Base-by-base conservation (phyloP, 2,888 invertebrate species). In the Sphecodes monilicornis region DNA sequence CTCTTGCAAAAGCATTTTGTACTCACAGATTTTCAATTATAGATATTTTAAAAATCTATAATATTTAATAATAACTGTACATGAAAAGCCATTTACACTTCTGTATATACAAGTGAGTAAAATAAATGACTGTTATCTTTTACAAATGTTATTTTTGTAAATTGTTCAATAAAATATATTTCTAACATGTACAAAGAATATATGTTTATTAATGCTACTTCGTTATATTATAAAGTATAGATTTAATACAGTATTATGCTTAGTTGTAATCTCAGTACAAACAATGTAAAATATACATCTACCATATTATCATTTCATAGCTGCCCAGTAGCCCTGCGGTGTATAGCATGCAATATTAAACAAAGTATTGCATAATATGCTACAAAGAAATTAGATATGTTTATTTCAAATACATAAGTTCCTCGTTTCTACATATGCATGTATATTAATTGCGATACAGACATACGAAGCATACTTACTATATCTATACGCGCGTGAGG, bases 141-240 rank as follows among this genome's bases (percentile, higher is more conserved):
- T 41, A 36, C 39, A n/a, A 66, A 66, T 75, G 69, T 79, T 73
- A 69, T 73, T 73, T 60, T 60, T 60, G 60, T 60, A 29, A 68
- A 57, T 73, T 79, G n/a, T 60, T 46, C 22, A 76, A 46, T 78
- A 69, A 73, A 74, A 41, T 68, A 80, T 73, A 32, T 82, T 68
- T 66, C 8, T 41, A 66, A 72, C n/a, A 11, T 68, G 43, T 64
- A 29, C n/a, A 41, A 76, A 66, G 1, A 26, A 26, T 39, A 64
- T 54, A 16, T 54, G 11, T 39, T 50, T 22, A 76, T 11, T 26
- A 71, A n/a, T 69, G 50, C 22, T 16, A 64, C 32, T 71, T 72
- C 13, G 16, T 29, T 39, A 41, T 60, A 16, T 18, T 46, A 22
- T 22, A 22, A 41, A 10, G 22, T 32, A 29, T 10, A 70, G 18